phyloP scores from a whole-genome alignment of 2,888 invertebrate genomes.

The Ormia ochracea region DNA sequence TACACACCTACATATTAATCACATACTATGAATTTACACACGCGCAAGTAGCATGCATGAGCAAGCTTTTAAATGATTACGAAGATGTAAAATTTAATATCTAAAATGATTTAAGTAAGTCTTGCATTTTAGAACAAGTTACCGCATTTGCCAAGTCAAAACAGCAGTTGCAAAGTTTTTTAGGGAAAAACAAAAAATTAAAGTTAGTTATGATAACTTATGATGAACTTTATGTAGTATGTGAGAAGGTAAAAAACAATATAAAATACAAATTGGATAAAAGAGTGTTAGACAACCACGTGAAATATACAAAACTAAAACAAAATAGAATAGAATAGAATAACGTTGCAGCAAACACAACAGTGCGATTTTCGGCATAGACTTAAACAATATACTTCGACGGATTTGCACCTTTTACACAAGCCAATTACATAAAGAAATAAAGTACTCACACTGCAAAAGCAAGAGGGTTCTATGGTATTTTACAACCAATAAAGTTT shows the following conservation, averaged over 20 bases:
- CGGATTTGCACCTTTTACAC: no score
- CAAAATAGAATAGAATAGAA: no score
- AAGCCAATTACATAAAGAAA: no score
- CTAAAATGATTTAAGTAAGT: slow-evolving; percentile 13
- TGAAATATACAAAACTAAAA: slow-evolving; percentile 1
- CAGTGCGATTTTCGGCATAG: no score
- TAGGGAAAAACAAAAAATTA: not conserved
- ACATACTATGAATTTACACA: slow-evolving; percentile 12
- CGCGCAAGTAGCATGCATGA: not conserved
- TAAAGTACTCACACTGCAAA: no score
- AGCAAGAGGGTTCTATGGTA: no score
- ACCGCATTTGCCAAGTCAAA: slow-evolving; percentile 6
- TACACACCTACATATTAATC: slow-evolving; percentile 50
- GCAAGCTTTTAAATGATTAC: not conserved
- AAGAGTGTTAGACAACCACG: slow-evolving; percentile 26
- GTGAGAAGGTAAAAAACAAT: slow-evolving; percentile 26
- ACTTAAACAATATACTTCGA: no score
- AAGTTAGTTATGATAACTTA: slow-evolving; percentile 43
- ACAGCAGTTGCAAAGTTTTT: slow-evolving; percentile 34
- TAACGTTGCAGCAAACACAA: no score
- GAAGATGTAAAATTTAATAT: not conserved
- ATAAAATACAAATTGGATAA: slow-evolving; percentile 24
- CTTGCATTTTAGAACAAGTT: not conserved
- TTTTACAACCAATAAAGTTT: no score
- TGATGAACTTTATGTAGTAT: slow-evolving; percentile 33